Conservation (phyloP, 2,113 vertebrate species). For the Gopherus flavomarginatus region DNA sequence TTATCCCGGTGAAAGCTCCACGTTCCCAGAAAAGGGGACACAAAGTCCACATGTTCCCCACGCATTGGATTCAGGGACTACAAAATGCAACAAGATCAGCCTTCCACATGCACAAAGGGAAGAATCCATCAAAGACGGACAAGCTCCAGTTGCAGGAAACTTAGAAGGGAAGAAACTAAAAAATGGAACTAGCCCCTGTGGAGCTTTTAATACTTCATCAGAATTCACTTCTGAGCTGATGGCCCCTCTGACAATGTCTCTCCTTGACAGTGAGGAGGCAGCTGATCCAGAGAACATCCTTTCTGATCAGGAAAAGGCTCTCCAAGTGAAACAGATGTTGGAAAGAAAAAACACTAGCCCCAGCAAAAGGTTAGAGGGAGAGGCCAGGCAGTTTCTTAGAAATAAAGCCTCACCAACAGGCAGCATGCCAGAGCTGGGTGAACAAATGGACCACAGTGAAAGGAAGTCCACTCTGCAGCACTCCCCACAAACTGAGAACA, state of each 20-base stretch:
- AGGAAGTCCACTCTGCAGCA: not conserved
- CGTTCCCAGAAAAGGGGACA: slow-evolving; percentile 27
- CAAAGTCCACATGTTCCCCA: slow-evolving; percentile 7
- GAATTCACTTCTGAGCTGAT: slow-evolving; percentile 48
- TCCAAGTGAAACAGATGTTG: fast-evolving
- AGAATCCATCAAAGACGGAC: slow-evolving; percentile 11
- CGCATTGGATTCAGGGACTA: slow-evolving; percentile 8
- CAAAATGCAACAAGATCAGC: not conserved
- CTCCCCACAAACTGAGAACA: not conserved
- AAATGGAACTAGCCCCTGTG: slow-evolving; percentile 21
- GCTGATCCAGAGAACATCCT: not conserved
- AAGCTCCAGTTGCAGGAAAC: not conserved
- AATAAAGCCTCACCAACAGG: slow-evolving; percentile 17
- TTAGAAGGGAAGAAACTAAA: not conserved
- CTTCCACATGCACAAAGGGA: not conserved
- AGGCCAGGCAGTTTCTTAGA: not conserved
- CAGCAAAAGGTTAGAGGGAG: not conserved
- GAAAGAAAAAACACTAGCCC: not conserved
- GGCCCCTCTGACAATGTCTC: slow-evolving; percentile 69
- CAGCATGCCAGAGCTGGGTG: slow-evolving; percentile 36
- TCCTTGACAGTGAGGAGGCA: slow-evolving; percentile 60
- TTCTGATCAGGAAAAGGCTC: not conserved
- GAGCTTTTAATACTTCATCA: slow-evolving; percentile 12
- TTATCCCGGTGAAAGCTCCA: not conserved
- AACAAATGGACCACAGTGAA: not conserved